Evolutionary conservation across 64 coral and sea anemone genomes (phyloP).

Genomic region (Astreopora myriophthalma): DNA sequence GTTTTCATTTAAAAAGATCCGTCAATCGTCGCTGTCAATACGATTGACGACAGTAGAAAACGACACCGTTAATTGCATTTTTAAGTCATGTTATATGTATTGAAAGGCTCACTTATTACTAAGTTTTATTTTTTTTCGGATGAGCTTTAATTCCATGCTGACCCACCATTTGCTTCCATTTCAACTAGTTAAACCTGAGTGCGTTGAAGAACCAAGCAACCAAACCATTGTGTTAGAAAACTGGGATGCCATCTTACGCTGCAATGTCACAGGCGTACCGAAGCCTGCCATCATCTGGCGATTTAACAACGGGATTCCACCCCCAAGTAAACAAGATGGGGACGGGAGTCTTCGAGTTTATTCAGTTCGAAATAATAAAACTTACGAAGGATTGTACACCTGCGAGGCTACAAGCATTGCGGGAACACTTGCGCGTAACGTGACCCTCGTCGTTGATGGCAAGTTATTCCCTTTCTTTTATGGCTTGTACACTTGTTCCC

Average conservation of each 20-base stretch:
- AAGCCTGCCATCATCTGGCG: slow-evolving; percentile 29
- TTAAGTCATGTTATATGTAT: no score
- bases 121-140: no score
- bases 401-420: slow-evolving; percentile 41
- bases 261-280: slow-evolving; percentile 36
- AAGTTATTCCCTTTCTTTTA: no score
- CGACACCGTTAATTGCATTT: no score
- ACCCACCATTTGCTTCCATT: no score
- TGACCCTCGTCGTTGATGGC: slow-evolving; percentile 53
- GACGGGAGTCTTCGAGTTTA: slow-evolving; percentile 16
- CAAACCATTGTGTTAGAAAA: slow-evolving; percentile 19
- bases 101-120: no score
- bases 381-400: slow-evolving; percentile 59
- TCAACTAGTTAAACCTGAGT: slow-evolving; percentile 70
- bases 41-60: no score
- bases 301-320: neutral
- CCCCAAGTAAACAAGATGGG: neutral
- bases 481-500: no score
- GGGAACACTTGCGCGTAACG: neutral
- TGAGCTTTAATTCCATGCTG: no score
- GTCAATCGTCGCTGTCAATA: no score
- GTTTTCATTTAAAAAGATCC: no score
- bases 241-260: slow-evolving; percentile 29
- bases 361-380: slow-evolving; percentile 30
- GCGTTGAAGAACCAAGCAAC: neutral